Evolutionary conservation across 2,113 vertebrate genomes (phyloP).

Genomic region (Anser cygnoides): DNA sequence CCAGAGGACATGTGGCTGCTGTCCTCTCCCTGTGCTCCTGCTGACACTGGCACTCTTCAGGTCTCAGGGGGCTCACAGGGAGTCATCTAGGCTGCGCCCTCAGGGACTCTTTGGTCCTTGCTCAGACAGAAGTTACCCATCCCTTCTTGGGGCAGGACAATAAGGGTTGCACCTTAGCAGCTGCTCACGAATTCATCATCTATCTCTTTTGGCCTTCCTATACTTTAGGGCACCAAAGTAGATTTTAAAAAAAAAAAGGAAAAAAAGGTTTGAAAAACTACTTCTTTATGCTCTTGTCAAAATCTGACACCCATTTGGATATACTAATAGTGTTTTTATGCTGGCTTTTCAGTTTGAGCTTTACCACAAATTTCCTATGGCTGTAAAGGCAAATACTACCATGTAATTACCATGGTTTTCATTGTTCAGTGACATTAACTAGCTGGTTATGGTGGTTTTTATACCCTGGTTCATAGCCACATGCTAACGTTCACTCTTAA

Average conservation of each 20-base stretch:
- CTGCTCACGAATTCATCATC: background rate
- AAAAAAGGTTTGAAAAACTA: background rate
- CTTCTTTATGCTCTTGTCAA: conserved; percentile 13
- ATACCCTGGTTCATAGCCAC: conserved; percentile 6
- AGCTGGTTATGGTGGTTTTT: conserved; percentile 28
- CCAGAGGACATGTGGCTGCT: background rate
- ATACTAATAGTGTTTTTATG: conserved; percentile 1
- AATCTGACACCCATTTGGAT: background rate
- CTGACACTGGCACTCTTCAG: background rate
- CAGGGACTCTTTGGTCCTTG: background rate
- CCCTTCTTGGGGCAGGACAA: background rate
- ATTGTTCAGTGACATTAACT: conserved; percentile 44
- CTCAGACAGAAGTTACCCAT: background rate
- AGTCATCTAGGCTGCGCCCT: accelerated
- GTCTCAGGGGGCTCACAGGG: background rate
- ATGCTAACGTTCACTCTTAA: conserved; percentile 18
- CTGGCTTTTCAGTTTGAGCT: conserved; percentile 55
- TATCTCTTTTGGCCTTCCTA: background rate
- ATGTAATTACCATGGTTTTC: conserved; percentile 56
- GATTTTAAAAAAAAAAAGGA: background rate
- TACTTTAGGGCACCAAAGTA: background rate
- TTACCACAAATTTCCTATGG: conserved; percentile 63
- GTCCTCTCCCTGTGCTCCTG: background rate
- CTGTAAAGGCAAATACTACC: conserved; percentile 45
- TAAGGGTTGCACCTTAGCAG: background rate